Percentiles rank a stretch among this genome's conserved stretches.
phyloP scores from a whole-genome alignment of 2,113 vertebrate genomes.

The Cyanoliseus patagonus region DNA sequence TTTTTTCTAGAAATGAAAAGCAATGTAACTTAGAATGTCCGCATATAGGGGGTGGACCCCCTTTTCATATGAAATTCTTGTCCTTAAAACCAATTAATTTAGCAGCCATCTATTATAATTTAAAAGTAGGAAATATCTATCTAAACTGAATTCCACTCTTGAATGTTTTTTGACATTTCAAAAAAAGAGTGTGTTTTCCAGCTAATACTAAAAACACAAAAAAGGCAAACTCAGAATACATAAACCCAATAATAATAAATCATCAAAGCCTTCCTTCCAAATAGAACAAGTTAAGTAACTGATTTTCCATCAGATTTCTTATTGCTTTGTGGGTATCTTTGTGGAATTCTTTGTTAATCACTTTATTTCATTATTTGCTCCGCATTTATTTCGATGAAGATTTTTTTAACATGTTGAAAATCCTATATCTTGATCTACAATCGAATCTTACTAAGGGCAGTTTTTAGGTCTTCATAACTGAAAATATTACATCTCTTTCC shows the following conservation, averaged over 20 bases:
- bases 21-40: background rate
- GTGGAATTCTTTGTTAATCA: conserved; percentile 51
- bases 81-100: background rate
- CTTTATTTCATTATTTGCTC: conserved; percentile 68
- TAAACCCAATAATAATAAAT: background rate
- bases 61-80: background rate
- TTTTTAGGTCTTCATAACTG: conserved; percentile 69
- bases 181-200: background rate
- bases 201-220: background rate
- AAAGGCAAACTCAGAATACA: background rate
- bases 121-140: background rate
- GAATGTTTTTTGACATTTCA: background rate
- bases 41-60: background rate
- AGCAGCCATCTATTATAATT: background rate
- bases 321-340: conserved; percentile 25
- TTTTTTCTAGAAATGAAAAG: background rate
- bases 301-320: conserved; percentile 16
- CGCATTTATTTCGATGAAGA: conserved; percentile 59
- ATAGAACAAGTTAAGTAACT: background rate
- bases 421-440: conserved; percentile 66
- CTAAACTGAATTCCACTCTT: background rate
- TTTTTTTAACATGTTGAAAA: conserved; percentile 63
- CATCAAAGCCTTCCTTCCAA: background rate
- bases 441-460: conserved; percentile 44
- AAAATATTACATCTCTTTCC: conserved; percentile 66